Conservation (phyloP, 2,888 invertebrate genomes). For the Eupithecia abbreviata region DNA sequence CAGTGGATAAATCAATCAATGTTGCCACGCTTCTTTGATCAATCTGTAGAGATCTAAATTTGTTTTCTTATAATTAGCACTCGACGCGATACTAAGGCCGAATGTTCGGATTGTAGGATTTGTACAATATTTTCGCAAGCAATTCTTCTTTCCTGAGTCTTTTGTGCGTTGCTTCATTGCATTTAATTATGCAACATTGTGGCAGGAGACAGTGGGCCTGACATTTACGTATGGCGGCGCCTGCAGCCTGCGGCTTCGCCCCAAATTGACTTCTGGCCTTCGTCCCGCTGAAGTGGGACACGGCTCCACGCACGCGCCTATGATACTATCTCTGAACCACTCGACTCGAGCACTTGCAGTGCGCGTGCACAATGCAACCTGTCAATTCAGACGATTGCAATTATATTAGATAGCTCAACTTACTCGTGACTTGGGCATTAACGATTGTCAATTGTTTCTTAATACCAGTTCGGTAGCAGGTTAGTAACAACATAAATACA, state of each 20-base stretch:
- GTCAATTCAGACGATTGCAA: conserved; percentile 44
- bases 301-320: conserved; percentile 53
- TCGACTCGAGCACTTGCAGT: conserved; percentile 53
- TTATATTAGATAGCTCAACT: conserved; percentile 46
- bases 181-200: conserved; percentile 61
- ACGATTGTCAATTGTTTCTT: conserved; percentile 3
- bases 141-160: conserved; percentile 46
- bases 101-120: not conserved
- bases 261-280: conserved; percentile 75
- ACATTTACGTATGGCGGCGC: conserved; percentile 64
- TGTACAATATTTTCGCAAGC: conserved; percentile 19
- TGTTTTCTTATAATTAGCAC: conserved; percentile 31
- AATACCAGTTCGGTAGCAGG: not conserved
- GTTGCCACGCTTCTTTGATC: conserved; percentile 35
- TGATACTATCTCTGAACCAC: conserved; percentile 50
- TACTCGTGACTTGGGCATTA: conserved; percentile 42
- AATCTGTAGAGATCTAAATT: conserved; percentile 26
- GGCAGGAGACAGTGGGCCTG: conserved; percentile 66
- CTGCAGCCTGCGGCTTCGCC: conserved; percentile 66
- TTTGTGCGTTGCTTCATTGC: conserved; percentile 42
- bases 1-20: conserved; percentile 50
- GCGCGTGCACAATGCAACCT: conserved; percentile 51
- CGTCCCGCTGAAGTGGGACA: conserved; percentile 65
- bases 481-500: not conserved
- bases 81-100: not conserved